These are phyloP conservation scores for Netta rufina DNA, from an alignment of 2,797 vertebrate genomes.

Conservation along the genomic window DNA sequence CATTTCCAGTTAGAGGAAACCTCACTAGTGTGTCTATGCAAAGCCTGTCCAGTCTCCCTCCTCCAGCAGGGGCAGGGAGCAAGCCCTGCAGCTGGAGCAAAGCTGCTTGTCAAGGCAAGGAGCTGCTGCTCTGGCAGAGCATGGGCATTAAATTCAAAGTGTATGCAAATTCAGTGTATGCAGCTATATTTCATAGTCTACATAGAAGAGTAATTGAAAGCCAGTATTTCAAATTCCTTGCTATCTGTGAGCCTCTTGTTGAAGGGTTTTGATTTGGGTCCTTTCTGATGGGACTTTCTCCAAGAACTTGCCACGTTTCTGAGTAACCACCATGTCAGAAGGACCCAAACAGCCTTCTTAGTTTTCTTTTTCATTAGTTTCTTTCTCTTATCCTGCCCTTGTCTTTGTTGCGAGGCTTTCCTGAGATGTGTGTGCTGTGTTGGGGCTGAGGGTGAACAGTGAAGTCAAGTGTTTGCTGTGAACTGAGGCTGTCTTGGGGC, in stretches of 20 bases:
- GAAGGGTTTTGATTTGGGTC: neutral
- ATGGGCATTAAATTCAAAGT: neutral
- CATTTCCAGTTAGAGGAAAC: neutral
- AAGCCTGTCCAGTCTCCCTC: neutral
- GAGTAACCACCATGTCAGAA: neutral
- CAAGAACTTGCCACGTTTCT: neutral
- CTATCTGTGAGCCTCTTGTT: rapidly evolving
- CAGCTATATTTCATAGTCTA: neutral
- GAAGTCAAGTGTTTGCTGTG: neutral
- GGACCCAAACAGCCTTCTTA: neutral
- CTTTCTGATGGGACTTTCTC: neutral
- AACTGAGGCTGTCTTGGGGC: neutral
- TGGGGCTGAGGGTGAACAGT: neutral
- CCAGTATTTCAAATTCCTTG: neutral
- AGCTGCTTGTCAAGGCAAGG: neutral
- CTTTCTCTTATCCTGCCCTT: neutral
- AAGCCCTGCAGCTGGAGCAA: rapidly evolving
- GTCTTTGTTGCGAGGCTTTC: neutral
- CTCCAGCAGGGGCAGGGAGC: neutral
- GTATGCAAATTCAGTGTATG: neutral
- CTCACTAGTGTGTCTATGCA: neutral
- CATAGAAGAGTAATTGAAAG: neutral
- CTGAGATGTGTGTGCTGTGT: neutral
- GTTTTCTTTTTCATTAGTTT: neutral
- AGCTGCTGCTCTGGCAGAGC: neutral